Percentiles rank a stretch among this genome's conserved stretches.
Evolutionary conservation across 2,888 invertebrate species (phyloP).

Genomic region (Aporophyla nigra): DNA sequence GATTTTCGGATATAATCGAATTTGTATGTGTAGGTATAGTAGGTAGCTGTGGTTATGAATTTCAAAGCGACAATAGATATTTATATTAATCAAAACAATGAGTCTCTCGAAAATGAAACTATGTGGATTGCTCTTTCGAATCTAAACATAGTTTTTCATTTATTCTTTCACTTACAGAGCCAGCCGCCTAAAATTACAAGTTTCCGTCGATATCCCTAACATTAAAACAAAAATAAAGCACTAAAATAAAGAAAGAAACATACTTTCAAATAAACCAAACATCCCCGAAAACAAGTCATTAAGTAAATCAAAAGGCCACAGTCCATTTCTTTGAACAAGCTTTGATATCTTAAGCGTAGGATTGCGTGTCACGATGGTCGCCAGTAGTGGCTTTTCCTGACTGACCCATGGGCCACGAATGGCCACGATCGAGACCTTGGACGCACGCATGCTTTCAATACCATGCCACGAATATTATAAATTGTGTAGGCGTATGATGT

Average conservation of each 20-base stretch:
- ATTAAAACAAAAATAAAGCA: too few relatives aligned
- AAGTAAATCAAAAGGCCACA: constrained; percentile 42
- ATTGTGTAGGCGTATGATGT: not conserved
- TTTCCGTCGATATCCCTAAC: not conserved
- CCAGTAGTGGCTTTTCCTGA: constrained; percentile 27
- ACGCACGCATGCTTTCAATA: constrained; percentile 38
- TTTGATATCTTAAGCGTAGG: constrained; percentile 50
- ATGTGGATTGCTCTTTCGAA: not conserved
- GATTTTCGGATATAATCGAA: constrained; percentile 1
- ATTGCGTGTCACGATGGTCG: constrained; percentile 56
- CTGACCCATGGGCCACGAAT: constrained; percentile 30
- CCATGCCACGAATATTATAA: constrained; percentile 32
- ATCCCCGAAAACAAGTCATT: constrained; percentile 32
- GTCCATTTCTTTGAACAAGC: constrained; percentile 30
- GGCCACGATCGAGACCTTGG: constrained; percentile 55
- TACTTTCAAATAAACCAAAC: constrained; percentile 6
- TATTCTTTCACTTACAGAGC: not conserved
- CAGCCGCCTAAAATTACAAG: not conserved
- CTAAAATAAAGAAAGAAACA: not conserved
- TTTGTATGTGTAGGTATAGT: not conserved
- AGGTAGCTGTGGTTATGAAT: not conserved
- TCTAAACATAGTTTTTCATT: not conserved
- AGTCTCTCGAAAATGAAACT: not conserved
- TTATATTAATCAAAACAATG: not conserved
- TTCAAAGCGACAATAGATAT: not conserved